These are phyloP conservation scores for Oreocharis arfaki DNA, from an alignment of 2,113 vertebrate genomes.

Conservation along the genomic window DNA sequence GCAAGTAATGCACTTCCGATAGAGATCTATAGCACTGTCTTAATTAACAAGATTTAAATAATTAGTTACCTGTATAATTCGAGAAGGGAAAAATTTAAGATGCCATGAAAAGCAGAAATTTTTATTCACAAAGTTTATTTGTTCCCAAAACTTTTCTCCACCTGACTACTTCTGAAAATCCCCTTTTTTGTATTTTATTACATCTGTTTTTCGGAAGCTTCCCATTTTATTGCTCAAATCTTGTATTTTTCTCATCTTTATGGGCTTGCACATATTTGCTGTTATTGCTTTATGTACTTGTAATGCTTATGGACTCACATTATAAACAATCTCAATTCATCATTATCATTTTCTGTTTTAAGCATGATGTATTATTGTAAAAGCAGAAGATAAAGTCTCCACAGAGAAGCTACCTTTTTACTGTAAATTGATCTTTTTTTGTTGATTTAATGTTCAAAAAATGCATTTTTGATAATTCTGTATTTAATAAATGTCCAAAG, in stretches of 20 bases:
- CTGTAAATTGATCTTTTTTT: background rate
- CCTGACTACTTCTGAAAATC: background rate
- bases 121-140: background rate
- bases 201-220: background rate
- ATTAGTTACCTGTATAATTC: background rate
- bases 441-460: background rate
- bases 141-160: background rate
- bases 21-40: background rate
- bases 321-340: background rate
- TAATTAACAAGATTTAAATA: background rate
- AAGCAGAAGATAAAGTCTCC: background rate
- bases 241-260: slow-evolving; percentile 9
- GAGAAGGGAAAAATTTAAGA: background rate
- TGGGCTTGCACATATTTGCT: background rate
- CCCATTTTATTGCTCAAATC: background rate
- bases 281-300: slow-evolving; percentile 12
- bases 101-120: background rate
- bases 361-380: background rate
- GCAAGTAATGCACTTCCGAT: background rate
- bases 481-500: background rate
- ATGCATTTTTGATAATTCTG: background rate
- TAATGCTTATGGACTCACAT: background rate
- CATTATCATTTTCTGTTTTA: background rate
- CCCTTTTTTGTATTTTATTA: background rate
- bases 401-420: background rate